Evolutionary conservation across 2,888 invertebrate species (phyloP), one percentile per base, ranked within the genome.

Genomic region (Drosophila tripunctata): DNA sequence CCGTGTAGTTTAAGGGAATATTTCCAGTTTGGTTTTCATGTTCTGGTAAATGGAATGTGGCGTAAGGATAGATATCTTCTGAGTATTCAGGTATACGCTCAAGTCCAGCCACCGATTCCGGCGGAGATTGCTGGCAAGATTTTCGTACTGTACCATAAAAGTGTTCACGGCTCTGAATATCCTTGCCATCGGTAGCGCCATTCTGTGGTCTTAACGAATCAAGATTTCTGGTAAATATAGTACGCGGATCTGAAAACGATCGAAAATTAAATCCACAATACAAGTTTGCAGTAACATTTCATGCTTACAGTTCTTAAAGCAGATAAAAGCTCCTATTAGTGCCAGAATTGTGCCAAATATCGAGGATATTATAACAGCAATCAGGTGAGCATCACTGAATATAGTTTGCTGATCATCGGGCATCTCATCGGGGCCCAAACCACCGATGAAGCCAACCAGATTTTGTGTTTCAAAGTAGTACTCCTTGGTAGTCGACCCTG

Each of bases 41-140:
- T 88, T 93, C 93, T 71, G 92, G 92, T 77, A 93, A 91, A 89
- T 93, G 93, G 89, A 93, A 93, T 69, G 93, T 93, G 52, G 93
- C 93, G 88, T 93, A 93, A 50, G 93, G 93, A 90, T 93, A 93
- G 86, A 93, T 93, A 83, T 93, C 93, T 89, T 93, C 93, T 40
- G 93, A 93, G 89, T 93, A 93, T 89, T 93, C 93, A 61, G 93
- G 93, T 82, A 93, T 93, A 64, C 93, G 92, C 86, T 93, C 93
- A 75, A 93, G 90, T 58, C 92, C 90, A 74, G 90, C 84, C 73
- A 91, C 91, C 67, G 88, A 88, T 79, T 90, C 88, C 47, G 84
- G 86, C 45, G 85, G 81, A 44, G 88, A 92, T 70, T 92, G 92
- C 74, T 92, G 92, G 63, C 91, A 90, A 47, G 91, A 90, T 83